Conservation (phyloP, 2,888 invertebrate species). For the Amphiduros pacificus region DNA sequence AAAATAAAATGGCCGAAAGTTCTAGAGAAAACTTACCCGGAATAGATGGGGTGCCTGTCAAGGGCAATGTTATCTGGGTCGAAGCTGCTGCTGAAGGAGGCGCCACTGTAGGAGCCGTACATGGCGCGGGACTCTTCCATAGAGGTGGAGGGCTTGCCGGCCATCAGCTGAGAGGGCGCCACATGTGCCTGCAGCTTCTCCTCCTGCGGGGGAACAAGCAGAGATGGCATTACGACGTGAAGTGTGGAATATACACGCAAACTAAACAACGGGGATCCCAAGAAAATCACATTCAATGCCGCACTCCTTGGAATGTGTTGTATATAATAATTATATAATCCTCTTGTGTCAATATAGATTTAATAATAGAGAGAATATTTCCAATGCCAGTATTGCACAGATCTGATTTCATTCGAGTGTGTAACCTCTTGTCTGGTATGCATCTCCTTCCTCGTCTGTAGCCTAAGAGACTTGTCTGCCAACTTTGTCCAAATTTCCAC, state of each 20-base stretch:
- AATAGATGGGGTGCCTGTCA: slow-evolving; percentile 64
- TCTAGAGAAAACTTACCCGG: slow-evolving; percentile 64
- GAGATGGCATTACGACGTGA: no score
- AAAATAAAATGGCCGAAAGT: no score
- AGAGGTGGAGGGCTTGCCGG: slow-evolving; percentile 18
- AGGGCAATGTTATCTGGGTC: slow-evolving; percentile 68
- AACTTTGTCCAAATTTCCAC: no score
- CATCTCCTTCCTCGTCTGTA: no score
- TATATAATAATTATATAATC: not conserved
- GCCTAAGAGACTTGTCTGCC: no score
- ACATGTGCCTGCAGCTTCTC: slow-evolving; percentile 13
- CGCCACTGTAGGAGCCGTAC: slow-evolving; percentile 52
- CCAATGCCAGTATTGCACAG: no score
- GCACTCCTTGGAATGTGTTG: no score
- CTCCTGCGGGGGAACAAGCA: slow-evolving; percentile 16
- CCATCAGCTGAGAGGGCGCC: slow-evolving; percentile 5
- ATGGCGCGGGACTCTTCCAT: slow-evolving; percentile 28
- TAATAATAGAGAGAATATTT: not conserved
- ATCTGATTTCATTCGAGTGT: no score
- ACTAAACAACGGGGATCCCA: no score
- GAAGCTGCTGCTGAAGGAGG: slow-evolving; percentile 61
- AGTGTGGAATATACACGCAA: no score
- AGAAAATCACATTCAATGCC: no score
- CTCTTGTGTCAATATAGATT: not conserved
- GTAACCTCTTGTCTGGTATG: no score